Base-by-base conservation (phyloP, 2,888 invertebrate species). In the Sarcophaga variegata region DNA sequence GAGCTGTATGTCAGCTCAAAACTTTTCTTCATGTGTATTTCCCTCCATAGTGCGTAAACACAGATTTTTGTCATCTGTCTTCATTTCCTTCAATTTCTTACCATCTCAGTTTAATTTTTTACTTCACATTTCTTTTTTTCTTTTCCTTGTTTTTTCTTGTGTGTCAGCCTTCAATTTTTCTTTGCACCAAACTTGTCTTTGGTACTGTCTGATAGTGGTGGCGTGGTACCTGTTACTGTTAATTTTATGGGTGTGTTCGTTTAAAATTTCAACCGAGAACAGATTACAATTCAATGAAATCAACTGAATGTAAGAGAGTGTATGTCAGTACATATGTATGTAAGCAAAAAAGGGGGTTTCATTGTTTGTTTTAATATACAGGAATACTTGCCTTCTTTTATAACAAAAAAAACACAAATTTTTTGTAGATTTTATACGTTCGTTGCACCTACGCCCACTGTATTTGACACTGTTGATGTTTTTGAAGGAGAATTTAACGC, bases 371-470 rank as follows among this genome's bases (percentile, higher is more conserved):
- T 82, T 81, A 54, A 72, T 60, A 47, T 27, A 49, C 62, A 72
- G 62, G 67, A 49, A 59, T 74, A 54, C 54, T 86, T 63, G 67
- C 54, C 63, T 81, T 75, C 66, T 86, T 75, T 22, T 69, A 54
- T 54, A 14, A 54, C 17, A 54, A 54, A 14, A 54, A 14, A 5
- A 14, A 54, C 0, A 0, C 3, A 2, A 10, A 14, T 10, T 54
- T 54, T n/a, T 75, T 84, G 25, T 63, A 63, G 64, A 78, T 74
- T 81, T 86, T 83, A 83, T 81, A 75, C 86, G 87, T 89, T 91
- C 90, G 91, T 92, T 92, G 91, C 92, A 92, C 92, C 91, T 92
- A 92, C 92, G 92, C 92, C 91, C 89, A 89, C 90, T 75, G 83
- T 87, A 88, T 88, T 86, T 86, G 86, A 83, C 83, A 86, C 83